These are phyloP conservation scores for Maccullochella peelii DNA, from an alignment of 2,113 vertebrate genomes.

Conservation along the genomic window DNA sequence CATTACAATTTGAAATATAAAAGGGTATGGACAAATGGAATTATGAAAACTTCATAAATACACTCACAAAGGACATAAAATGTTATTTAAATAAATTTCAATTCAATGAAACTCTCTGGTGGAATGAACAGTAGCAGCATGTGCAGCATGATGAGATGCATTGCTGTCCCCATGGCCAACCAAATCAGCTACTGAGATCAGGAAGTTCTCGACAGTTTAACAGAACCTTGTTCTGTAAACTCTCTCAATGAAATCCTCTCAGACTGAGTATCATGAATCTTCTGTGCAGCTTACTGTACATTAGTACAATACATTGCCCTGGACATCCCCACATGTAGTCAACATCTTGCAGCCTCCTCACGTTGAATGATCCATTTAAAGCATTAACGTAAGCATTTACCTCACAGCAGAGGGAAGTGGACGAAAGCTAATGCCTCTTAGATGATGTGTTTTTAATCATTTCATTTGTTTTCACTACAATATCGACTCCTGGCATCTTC, in stretches of 20 bases:
- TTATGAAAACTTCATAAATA: background rate
- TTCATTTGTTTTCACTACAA: background rate
- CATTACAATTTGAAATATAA: background rate
- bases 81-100: background rate
- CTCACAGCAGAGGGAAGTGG: background rate
- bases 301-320: background rate
- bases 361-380: background rate
- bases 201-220: too few relatives aligned
- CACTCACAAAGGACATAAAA: slow-evolving; percentile 3
- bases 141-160: too few relatives aligned
- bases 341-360: background rate
- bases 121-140: too few relatives aligned
- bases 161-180: too few relatives aligned
- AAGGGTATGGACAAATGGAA: background rate
- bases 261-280: background rate
- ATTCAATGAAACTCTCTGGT: background rate
- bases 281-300: slow-evolving; percentile 9
- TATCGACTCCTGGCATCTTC: background rate
- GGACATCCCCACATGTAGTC: background rate
- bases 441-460: background rate
- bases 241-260: background rate
- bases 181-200: too few relatives aligned
- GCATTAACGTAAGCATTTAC: background rate
- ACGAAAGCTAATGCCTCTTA: background rate
- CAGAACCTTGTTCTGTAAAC: too few relatives aligned